Evolutionary conservation across 2,888 invertebrate genomes (phyloP).

Genomic region (Anticlea derivata): DNA sequence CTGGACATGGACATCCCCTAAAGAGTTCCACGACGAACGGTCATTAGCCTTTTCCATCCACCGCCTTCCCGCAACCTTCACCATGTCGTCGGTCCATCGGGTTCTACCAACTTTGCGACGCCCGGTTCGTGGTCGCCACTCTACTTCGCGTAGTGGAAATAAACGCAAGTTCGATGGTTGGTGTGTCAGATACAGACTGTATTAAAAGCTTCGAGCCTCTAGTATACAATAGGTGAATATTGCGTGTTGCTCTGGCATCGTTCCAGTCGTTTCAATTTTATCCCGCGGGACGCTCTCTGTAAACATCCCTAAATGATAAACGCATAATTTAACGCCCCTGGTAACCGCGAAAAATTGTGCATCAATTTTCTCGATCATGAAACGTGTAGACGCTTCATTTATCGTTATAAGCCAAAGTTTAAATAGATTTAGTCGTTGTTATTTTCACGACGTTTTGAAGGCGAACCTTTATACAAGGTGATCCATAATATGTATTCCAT

Average conservation of each 20-base stretch:
- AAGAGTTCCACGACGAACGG: no score
- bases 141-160: no score
- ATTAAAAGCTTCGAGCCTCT: slow-evolving; percentile 10
- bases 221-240: slow-evolving; percentile 27
- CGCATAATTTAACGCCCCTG: slow-evolving; percentile 78
- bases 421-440: slow-evolving; percentile 33
- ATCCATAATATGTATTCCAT: no score
- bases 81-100: no score
- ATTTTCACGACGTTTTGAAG: slow-evolving; percentile 10
- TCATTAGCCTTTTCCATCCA: no score
- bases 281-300: slow-evolving; percentile 70
- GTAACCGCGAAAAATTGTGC: slow-evolving; percentile 74
- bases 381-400: slow-evolving; percentile 65
- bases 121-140: no score
- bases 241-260: slow-evolving; percentile 62
- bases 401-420: slow-evolving; percentile 53
- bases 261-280: slow-evolving; percentile 82
- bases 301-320: slow-evolving; percentile 82
- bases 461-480: no score
- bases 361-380: slow-evolving; percentile 70
- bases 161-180: not conserved
- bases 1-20: no score
- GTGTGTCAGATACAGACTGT: slow-evolving; percentile 10
- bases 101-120: no score
- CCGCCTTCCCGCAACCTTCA: no score